Evolutionary conservation across 2,797 vertebrate genomes (phyloP).

Genomic region (Molossus alvarezi): DNA sequence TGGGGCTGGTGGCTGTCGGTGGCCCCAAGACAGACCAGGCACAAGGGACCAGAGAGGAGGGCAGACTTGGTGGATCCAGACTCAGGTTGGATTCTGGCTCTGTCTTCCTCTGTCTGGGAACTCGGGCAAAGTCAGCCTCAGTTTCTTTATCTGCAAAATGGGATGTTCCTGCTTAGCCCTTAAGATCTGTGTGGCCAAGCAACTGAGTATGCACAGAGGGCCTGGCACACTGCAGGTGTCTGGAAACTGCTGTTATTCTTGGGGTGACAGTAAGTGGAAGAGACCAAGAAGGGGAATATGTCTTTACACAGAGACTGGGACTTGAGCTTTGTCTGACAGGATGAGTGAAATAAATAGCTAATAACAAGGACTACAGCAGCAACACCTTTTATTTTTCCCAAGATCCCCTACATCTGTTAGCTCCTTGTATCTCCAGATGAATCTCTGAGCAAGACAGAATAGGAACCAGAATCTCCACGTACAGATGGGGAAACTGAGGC

Average conservation of each 20-base stretch:
- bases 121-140: neutral
- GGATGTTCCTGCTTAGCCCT: neutral
- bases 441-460: neutral
- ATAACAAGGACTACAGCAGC: neutral
- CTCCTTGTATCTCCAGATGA: neutral
- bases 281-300: too few relatives aligned
- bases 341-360: neutral
- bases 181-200: neutral
- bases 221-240: neutral
- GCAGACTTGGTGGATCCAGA: neutral
- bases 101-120: neutral
- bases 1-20: neutral
- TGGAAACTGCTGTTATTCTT: neutral
- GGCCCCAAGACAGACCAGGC: neutral
- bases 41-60: neutral
- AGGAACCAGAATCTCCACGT: neutral
- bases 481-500: constrained; percentile 34
- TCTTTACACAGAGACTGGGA: neutral
- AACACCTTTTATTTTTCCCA: neutral
- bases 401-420: neutral
- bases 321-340: neutral
- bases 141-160: neutral
- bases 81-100: neutral
- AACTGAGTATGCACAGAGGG: neutral
- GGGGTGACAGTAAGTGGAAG: neutral